phyloP scores from a whole-genome alignment of 1,140 invertebrate genomes.

The Spodoptera litura region DNA sequence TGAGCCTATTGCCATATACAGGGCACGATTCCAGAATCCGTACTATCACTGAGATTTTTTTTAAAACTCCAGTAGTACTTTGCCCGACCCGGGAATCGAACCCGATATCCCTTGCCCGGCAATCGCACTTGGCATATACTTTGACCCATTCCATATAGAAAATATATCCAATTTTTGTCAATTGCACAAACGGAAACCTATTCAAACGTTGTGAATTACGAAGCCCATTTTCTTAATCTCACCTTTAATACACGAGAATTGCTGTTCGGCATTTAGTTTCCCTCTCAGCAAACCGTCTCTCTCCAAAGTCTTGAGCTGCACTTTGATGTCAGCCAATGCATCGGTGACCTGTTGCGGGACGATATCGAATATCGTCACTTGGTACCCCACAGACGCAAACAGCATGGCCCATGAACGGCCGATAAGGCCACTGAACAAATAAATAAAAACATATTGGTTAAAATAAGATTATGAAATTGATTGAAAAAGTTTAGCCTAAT shows the following conservation, averaged over 20 bases:
- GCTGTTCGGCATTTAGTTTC: constrained; percentile 90
- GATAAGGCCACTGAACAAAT: constrained; percentile 93
- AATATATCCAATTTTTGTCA: no score
- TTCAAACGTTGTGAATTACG: no score
- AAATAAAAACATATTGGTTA: background rate
- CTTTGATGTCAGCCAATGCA: constrained; percentile 91
- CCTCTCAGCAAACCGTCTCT: constrained; percentile 91
- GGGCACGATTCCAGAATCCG: no score
- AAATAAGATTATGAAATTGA: background rate
- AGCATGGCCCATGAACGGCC: constrained; percentile 98
- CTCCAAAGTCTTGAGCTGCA: constrained; percentile 91
- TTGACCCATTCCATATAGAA: no score
- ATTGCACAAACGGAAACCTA: no score
- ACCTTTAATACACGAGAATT: constrained; percentile 93
- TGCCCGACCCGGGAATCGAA: no score
- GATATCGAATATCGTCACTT: constrained; percentile 95
- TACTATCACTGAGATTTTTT: no score
- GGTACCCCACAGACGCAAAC: constrained; percentile 96
- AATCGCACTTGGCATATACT: no score
- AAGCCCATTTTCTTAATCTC: constrained; percentile 28
- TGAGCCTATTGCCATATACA: no score
- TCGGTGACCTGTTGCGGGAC: constrained; percentile 90
- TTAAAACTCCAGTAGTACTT: no score
- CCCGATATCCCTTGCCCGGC: no score
- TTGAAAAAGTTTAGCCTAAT: no score